These are phyloP conservation scores for Microctenopoma lineatum DNA, from an alignment of 2,797 vertebrate species.

Conservation along the genomic window DNA sequence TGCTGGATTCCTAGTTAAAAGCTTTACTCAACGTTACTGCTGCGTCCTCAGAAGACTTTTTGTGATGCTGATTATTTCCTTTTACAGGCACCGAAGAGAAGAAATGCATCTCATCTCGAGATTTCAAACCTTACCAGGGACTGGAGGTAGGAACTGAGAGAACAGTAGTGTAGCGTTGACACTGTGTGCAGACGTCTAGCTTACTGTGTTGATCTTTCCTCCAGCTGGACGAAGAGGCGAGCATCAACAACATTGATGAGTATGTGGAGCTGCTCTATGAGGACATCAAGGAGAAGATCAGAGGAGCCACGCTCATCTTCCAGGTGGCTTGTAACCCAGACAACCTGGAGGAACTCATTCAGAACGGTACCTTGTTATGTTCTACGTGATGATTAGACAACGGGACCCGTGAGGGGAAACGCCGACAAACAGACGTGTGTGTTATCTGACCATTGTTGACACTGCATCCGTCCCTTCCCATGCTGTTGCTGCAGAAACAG, in stretches of 20 bases:
- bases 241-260: conserved; percentile 91
- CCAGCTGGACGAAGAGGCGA: conserved; percentile 88
- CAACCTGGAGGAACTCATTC: conserved; percentile 92
- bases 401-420: too few relatives aligned
- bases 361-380: conserved; percentile 85
- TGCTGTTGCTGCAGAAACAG: too few relatives aligned
- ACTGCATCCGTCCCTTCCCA: too few relatives aligned
- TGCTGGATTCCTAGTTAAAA: background rate
- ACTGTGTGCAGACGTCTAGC: too few relatives aligned
- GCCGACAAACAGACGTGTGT: too few relatives aligned
- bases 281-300: conserved; percentile 92
- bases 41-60: background rate
- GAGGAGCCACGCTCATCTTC: conserved; percentile 91
- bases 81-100: conserved; percentile 88
- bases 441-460: too few relatives aligned
- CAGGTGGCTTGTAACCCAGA: conserved; percentile 92
- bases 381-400: background rate
- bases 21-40: background rate
- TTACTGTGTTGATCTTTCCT: background rate
- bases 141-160: conserved; percentile 85
- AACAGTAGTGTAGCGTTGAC: background rate
- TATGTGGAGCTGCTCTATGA: conserved; percentile 95
- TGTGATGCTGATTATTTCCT: conserved; percentile 7
- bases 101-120: conserved; percentile 86
- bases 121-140: conserved; percentile 89